Evolutionary conservation across 2,888 invertebrate species (phyloP), one percentile per base, ranked within the genome.

Genomic region (Yponomeuta plumbellus): DNA sequence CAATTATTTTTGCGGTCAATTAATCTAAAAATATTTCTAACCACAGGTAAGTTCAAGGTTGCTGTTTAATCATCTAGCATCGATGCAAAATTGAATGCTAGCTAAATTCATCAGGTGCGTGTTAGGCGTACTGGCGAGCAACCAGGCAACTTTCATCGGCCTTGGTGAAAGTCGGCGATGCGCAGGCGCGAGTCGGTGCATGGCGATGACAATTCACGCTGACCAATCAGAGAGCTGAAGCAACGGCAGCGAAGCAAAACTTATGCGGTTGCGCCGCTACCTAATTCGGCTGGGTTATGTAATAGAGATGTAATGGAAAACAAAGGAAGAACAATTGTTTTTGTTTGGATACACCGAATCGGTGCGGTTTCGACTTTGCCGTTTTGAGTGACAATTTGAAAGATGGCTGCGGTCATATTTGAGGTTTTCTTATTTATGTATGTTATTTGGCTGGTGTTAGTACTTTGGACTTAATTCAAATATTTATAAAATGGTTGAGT

Each of bases 121-220:
- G 17, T 21, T 20, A 17, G 13, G 17, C 63, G 21, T 21, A 21
- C 34, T 44, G 63, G 40, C 34, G 22, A 34, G 63, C 44, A 40
- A 21, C 23, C 20, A n/a, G 20, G 73, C 75, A 83, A 86, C 88
- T 90, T 90, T 88, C 89, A 83, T 87, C 84, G 84, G 79, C 80
- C 80, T 83, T 86, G 83, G 88, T 82, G 89, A 90, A 89, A 89
- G 87, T 87, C 77, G 67, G 75, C 70, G 77, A 75, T 80, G 68
- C 77, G 80, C 67, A 22, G 11, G 20, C 59, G 64, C 64, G 20
- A 56, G 56, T 22, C 64, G 44, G 26, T 62, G 39, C 62, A 22
- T 17, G 63, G 22, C 44, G 44, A 62, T 56, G 61, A 64, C 67
- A 67, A 67, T 65, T 67, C 34, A 64, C 65, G 11, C 65, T 56